Evolutionary conservation across 2,797 vertebrate genomes (phyloP).

Genomic region (Semotilus atromaculatus): DNA sequence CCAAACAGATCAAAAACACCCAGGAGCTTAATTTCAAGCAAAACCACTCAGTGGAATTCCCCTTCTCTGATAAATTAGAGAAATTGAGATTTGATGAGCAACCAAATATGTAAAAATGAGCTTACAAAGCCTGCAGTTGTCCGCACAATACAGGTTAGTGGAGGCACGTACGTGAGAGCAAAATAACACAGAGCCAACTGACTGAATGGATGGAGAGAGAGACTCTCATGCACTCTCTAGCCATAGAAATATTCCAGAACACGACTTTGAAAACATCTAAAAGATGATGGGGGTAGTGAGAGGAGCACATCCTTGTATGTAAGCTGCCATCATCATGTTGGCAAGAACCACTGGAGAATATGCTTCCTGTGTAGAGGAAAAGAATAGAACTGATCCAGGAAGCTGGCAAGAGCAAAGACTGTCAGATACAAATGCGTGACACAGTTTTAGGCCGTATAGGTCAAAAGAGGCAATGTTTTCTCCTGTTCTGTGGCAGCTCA

Average conservation of each 20-base stretch:
- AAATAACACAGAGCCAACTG: not conserved
- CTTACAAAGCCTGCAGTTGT: constrained; percentile 37
- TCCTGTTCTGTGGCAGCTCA: constrained; percentile 43
- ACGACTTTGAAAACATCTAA: constrained; percentile 40
- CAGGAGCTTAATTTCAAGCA: constrained; percentile 48
- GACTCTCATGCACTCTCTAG: constrained; percentile 17
- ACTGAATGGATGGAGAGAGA: not conserved
- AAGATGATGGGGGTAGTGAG: constrained; percentile 20
- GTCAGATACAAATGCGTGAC: constrained; percentile 55
- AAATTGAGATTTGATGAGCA: constrained; percentile 37
- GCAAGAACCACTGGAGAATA: constrained; percentile 45
- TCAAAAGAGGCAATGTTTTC: constrained; percentile 54
- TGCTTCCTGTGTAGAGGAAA: constrained; percentile 35
- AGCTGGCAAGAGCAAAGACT: constrained; percentile 48
- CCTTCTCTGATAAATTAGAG: constrained; percentile 39
- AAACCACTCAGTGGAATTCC: constrained; percentile 43
- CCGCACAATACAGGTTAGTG: not conserved
- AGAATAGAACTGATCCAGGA: constrained; percentile 44
- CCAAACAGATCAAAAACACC: constrained; percentile 48
- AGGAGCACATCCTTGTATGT: constrained; percentile 12
- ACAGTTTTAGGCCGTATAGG: constrained; percentile 54
- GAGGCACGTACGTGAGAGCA: not conserved
- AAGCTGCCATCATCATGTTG: constrained; percentile 29
- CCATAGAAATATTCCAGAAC: constrained; percentile 15
- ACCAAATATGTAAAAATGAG: constrained; percentile 35